Conservation (phyloP, 2,888 invertebrate genomes). For the Caenorhabditis zanzibari region DNA sequence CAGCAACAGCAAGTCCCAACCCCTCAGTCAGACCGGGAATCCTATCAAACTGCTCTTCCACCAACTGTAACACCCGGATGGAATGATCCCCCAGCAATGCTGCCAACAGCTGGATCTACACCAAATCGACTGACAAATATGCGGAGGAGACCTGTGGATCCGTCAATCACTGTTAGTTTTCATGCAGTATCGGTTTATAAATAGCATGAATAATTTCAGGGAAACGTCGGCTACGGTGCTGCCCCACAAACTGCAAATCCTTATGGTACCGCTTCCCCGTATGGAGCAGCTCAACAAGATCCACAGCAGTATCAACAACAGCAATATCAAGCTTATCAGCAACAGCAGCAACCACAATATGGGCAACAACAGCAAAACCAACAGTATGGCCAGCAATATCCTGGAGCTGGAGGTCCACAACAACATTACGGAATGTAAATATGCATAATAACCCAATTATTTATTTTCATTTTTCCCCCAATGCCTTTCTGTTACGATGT, state of each 20-base stretch:
- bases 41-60: conserved; percentile 66
- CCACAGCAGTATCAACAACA: conserved; percentile 25
- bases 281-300: conserved; percentile 19
- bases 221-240: conserved; percentile 35
- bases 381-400: conserved; percentile 37
- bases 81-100: conserved; percentile 76
- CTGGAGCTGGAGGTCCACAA: conserved; percentile 28
- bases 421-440: conserved; percentile 31
- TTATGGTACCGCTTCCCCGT: conserved; percentile 10
- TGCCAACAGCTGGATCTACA: conserved; percentile 26
- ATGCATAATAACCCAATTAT: not conserved
- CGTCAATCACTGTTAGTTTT: conserved; percentile 68
- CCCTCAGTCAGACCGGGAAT: conserved; percentile 33
- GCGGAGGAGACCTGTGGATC: conserved; percentile 71
- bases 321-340: conserved; percentile 24
- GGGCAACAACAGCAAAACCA: conserved; percentile 10
- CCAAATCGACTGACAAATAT: conserved; percentile 67
- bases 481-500: conserved; percentile 3
- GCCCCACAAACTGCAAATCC: conserved; percentile 13
- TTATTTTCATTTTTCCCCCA: not conserved
- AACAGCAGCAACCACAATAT: conserved; percentile 23
- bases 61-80: conserved; percentile 72
- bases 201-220: no score
- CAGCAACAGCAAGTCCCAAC: conserved; percentile 22
- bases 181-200: not conserved